A percentile compares a stretch with the other conserved stretches of the same genome.
phyloP scores from a whole-genome alignment of 2,888 invertebrate genomes.

The Panopea generosa region DNA sequence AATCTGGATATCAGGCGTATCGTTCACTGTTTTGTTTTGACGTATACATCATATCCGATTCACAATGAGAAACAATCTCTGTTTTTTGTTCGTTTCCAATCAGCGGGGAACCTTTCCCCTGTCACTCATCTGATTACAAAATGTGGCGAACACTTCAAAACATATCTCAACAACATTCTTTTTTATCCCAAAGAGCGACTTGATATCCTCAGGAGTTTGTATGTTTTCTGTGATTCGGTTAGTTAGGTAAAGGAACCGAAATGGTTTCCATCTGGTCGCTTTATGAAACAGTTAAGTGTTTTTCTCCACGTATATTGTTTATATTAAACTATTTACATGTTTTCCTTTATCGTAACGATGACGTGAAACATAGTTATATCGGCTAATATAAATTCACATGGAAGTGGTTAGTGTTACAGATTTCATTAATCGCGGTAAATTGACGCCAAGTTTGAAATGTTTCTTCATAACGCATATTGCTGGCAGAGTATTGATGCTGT shows the following conservation, averaged over 20 bases:
- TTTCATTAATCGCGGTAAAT: background rate
- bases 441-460: background rate
- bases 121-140: slow-evolving; percentile 59
- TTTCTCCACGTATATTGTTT: slow-evolving; percentile 40
- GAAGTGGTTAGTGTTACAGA: background rate
- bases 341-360: background rate
- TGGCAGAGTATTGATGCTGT: too few relatives aligned
- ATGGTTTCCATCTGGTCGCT: slow-evolving; percentile 24
- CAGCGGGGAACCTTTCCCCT: slow-evolving; percentile 49
- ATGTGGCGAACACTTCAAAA: slow-evolving; percentile 59
- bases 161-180: slow-evolving; percentile 32
- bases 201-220: slow-evolving; percentile 41
- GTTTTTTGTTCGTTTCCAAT: slow-evolving; percentile 47
- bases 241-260: background rate
- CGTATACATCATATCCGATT: slow-evolving; percentile 57
- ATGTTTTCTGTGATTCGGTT: background rate
- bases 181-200: slow-evolving; percentile 44
- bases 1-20: background rate
- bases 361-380: background rate
- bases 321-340: slow-evolving; percentile 35
- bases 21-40: slow-evolving; percentile 41
- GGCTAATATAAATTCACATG: too few relatives aligned
- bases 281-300: slow-evolving; percentile 43
- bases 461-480: too few relatives aligned
- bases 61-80: slow-evolving; percentile 39